phyloP scores from a whole-genome alignment of 1,140 invertebrate species.

The Diuraphis noxia region DNA sequence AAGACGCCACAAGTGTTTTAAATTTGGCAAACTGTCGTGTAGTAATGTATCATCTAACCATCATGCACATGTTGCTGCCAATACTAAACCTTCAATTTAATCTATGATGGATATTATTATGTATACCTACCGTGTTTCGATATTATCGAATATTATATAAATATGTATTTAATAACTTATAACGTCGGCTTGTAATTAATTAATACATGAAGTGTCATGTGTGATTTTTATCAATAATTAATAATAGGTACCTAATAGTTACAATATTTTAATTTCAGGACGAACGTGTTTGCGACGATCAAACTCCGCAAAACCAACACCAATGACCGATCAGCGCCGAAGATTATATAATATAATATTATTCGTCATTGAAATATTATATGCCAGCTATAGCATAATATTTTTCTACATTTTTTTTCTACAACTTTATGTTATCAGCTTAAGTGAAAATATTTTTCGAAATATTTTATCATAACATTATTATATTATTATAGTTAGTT shows the following conservation, averaged over 20 bases:
- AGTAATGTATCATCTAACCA: not conserved
- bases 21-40: not conserved
- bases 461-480: not conserved
- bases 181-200: not conserved
- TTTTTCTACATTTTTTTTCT: not conserved
- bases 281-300: constrained; percentile 81
- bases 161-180: not conserved
- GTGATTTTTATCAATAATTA: not conserved
- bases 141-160: not conserved
- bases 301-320: constrained; percentile 83
- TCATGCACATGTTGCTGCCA: too few species aligned
- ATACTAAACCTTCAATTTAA: not conserved
- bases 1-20: not conserved
- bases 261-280: constrained; percentile 62
- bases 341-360: constrained; percentile 61
- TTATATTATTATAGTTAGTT: not conserved
- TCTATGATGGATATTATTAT: too few species aligned
- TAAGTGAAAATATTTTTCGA: not conserved
- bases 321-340: constrained; percentile 79
- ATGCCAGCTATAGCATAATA: not conserved
- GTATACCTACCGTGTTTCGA: not conserved
- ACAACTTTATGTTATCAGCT: not conserved
- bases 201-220: not conserved
- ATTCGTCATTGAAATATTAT: not conserved
- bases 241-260: not conserved